phyloP scores from a whole-genome alignment of 2,113 vertebrate species.

The Heterochromis multidens region DNA sequence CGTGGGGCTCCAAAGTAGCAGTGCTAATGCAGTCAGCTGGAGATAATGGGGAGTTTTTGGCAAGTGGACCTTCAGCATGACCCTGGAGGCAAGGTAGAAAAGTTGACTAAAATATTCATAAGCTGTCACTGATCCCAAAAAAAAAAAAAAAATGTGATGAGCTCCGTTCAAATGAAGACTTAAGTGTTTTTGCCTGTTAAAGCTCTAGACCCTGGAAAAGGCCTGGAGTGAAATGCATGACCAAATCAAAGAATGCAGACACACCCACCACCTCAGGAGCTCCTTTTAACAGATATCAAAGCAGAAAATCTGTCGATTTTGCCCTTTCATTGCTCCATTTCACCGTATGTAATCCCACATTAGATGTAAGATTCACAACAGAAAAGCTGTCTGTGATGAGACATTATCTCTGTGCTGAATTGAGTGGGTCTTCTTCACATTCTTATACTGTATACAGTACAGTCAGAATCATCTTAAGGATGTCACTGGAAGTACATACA shows the following conservation, averaged over 20 bases:
- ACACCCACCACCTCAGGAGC: not conserved
- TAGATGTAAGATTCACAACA: conserved; percentile 10
- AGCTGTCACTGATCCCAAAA: conserved; percentile 61
- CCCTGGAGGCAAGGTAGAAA: conserved; percentile 57
- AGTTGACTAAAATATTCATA: conserved; percentile 71
- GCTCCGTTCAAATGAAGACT: conserved; percentile 56
- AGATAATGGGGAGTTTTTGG: conserved; percentile 68
- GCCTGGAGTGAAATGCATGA: not conserved
- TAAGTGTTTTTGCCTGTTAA: not conserved
- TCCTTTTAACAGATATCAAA: conserved; percentile 33
- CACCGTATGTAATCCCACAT: not conserved
- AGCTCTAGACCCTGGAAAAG: not conserved
- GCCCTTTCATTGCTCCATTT: conserved; percentile 16
- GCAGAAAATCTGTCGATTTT: conserved; percentile 26
- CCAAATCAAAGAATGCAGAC: conserved; percentile 17
- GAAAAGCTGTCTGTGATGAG: conserved; percentile 33
- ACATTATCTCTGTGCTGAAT: conserved; percentile 22
- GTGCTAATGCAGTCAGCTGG: conserved; percentile 59
- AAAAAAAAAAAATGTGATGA: conserved; percentile 60
- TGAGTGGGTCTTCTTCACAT: conserved; percentile 12
- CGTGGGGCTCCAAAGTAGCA: conserved; percentile 19
- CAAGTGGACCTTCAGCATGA: conserved; percentile 66
- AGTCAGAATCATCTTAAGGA: not conserved
- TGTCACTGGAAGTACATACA: not conserved
- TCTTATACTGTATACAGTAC: not conserved